Evolutionary conservation across 2,888 invertebrate species (phyloP).

Genomic region (Phengaris alcon): DNA sequence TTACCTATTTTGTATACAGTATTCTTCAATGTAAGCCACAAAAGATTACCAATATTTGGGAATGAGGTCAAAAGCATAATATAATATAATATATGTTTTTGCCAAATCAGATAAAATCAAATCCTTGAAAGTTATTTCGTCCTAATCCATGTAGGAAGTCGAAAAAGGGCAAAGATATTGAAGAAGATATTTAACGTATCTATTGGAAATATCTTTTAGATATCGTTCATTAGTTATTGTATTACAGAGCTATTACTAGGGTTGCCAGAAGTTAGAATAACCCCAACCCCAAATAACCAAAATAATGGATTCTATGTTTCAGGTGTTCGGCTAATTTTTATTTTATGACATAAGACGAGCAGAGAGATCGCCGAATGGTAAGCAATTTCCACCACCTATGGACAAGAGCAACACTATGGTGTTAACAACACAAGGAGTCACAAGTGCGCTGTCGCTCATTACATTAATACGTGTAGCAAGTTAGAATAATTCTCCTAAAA

Average conservation of each 20-base stretch:
- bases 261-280: not conserved
- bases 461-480: too few relatives aligned
- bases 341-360: too few relatives aligned
- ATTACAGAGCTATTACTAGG: not conserved
- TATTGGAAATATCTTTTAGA: constrained; percentile 1
- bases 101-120: constrained; percentile 12
- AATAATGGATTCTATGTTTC: too few relatives aligned
- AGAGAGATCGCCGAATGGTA: too few relatives aligned
- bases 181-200: not conserved
- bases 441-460: too few relatives aligned
- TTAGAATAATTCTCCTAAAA: too few relatives aligned
- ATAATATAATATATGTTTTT: constrained; percentile 6
- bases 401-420: too few relatives aligned
- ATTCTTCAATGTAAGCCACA: not conserved
- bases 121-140: constrained; percentile 5
- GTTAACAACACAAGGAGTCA: too few relatives aligned
- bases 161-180: not conserved
- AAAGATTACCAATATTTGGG: not conserved
- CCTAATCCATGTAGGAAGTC: not conserved
- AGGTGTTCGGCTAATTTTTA: too few relatives aligned
- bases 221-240: not conserved
- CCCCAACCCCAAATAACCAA: too few relatives aligned
- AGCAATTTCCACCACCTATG: too few relatives aligned
- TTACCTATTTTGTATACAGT: too few relatives aligned
- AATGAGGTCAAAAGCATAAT: not conserved